Base-by-base conservation (phyloP, 92 coral and sea anemone genomes). In the Palythoa grandiflora region DNA sequence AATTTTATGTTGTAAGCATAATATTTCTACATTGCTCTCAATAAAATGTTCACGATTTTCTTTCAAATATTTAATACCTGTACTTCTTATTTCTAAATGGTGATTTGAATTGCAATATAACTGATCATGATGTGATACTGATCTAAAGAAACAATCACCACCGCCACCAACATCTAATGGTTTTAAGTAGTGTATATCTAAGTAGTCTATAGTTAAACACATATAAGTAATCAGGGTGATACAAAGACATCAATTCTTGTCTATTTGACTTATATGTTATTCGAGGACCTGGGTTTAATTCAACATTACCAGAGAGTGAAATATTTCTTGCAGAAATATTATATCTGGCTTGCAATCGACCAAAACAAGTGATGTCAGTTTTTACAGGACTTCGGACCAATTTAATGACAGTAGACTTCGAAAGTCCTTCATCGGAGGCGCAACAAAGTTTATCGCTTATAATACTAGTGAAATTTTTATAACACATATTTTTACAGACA, bases 1-100 rank as follows among this genome's bases (percentile, higher is more conserved):
- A n/a, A n/a, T n/a, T n/a, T n/a, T n/a, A 71, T 83, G 39, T 51
- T 68, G 60, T 14, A 71, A 68, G 61, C 87, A 83, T 83, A 77
- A 61, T n/a, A 1, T 66, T n/a, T 83, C 60, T 68, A 21, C 63
- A 83, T 38, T 51, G 63, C 87, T 83, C 40, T 83, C 87, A 28
- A 83, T 83, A 84, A 84, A 84, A 40, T 66, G 57, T 71, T 84
- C 79, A 40, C 79, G 65, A 52, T 84, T 84, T 35, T 84, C 78
- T 47, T 50, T 38, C 50, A 83, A 47, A 68, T 68, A 84, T 21
- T 70, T 57, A 47, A 71, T 35, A 16, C 88, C 88, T 10, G 78
- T 79, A 38, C 9, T 21, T 15, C 48, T 21, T 71, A 84, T 70
- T 84, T 84, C 78, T 2, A 84, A 71, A 84, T 84, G 88, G 63